A percentile compares a stretch with the other conserved stretches of the same genome.
Evolutionary conservation across 2,888 invertebrate genomes (phyloP).

Genomic region (Apomyelois bistriatella): DNA sequence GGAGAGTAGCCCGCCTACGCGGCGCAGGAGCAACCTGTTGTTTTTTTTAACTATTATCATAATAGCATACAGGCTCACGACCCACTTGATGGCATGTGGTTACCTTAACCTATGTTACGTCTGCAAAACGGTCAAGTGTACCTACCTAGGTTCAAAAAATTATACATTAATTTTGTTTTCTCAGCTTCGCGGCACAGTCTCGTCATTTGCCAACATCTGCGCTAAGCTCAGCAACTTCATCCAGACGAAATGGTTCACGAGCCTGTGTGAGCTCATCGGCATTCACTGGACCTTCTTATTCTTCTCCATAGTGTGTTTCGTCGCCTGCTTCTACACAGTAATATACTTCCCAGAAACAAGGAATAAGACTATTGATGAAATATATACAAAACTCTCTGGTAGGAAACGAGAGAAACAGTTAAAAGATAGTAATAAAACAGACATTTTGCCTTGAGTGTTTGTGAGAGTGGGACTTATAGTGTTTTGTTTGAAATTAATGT

Average conservation of each 20-base stretch:
- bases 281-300: conserved; percentile 69
- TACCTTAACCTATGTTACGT: no score
- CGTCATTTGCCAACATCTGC: conserved; percentile 64
- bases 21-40: no score
- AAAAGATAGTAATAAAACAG: conserved; percentile 33
- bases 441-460: conserved; percentile 29
- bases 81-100: no score
- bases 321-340: conserved; percentile 55
- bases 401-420: conserved; percentile 26
- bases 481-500: neutral
- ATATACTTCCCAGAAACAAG: conserved; percentile 65
- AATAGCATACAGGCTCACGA: no score
- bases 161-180: conserved; percentile 22
- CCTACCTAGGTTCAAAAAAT: no score
- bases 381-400: conserved; percentile 55
- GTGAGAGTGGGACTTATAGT: neutral
- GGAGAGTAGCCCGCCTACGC: no score
- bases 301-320: conserved; percentile 58
- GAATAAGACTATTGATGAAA: conserved; percentile 60
- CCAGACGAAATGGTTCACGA: conserved; percentile 70
- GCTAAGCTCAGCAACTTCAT: conserved; percentile 70
- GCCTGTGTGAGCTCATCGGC: conserved; percentile 54
- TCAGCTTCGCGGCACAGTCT: conserved; percentile 68
- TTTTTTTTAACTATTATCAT: no score
- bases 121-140: no score